phyloP scores from a whole-genome alignment of 2,113 vertebrate species.

The Apodemus sylvaticus region DNA sequence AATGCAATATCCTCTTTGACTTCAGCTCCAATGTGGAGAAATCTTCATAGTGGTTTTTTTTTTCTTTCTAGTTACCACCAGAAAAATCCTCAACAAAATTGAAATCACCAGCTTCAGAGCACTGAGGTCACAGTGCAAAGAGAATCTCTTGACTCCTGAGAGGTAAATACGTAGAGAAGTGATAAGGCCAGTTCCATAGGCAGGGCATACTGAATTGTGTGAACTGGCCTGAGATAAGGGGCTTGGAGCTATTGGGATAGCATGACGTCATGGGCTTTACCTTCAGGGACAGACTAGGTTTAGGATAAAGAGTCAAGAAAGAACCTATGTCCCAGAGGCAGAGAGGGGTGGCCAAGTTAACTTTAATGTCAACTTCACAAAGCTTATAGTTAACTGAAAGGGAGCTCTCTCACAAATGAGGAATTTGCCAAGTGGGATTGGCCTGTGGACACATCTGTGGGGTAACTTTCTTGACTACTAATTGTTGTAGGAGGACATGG shows the following conservation, averaged over 20 bases:
- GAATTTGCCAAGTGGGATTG: not conserved
- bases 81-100: not conserved
- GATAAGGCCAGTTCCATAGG: not conserved
- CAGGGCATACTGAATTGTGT: not conserved
- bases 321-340: not conserved
- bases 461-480: not conserved
- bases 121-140: not conserved
- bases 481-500: not conserved
- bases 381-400: not conserved
- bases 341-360: not conserved
- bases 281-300: not conserved
- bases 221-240: not conserved
- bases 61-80: not conserved
- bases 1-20: not conserved
- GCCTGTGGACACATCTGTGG: not conserved
- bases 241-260: not conserved
- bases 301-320: not conserved
- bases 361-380: not conserved
- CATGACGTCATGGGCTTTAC: not conserved
- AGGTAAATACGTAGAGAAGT: not conserved
- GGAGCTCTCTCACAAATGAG: not conserved
- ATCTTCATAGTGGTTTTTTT: not conserved
- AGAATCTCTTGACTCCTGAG: not conserved
- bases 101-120: not conserved
- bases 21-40: not conserved